phyloP scores from a whole-genome alignment of 2,797 vertebrate genomes.

The Eurystomus glaucurus region DNA sequence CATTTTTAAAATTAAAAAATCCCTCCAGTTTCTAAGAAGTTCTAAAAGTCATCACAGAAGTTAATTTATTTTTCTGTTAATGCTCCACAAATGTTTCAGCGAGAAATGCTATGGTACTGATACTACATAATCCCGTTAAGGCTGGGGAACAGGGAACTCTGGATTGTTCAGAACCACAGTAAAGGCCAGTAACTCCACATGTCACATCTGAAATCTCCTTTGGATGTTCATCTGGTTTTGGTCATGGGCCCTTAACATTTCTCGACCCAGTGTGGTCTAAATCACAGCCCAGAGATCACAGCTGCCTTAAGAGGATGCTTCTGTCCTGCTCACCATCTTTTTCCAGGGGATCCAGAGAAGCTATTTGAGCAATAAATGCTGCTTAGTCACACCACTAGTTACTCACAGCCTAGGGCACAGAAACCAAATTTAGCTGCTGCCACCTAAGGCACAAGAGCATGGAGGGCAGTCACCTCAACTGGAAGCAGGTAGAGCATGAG shows the following conservation, averaged over 20 bases:
- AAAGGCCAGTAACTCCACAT: neutral
- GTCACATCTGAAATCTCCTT: neutral
- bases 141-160: neutral
- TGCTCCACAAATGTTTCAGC: neutral
- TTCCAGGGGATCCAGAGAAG: neutral
- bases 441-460: neutral
- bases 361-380: neutral
- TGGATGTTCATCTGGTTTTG: neutral
- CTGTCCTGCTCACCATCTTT: neutral
- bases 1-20: neutral
- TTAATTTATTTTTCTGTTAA: neutral
- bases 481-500: neutral
- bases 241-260: neutral
- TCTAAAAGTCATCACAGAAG: neutral
- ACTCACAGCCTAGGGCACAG: neutral
- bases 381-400: neutral
- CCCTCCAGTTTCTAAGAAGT: neutral
- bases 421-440: neutral
- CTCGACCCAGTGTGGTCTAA: rapidly evolving
- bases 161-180: neutral
- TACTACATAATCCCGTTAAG: neutral
- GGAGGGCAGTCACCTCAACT: neutral
- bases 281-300: neutral
- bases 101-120: neutral
- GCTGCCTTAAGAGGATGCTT: rapidly evolving